Conservation (phyloP, 1,140 invertebrate genomes). For the Aphaenogaster ashmeadi region DNA sequence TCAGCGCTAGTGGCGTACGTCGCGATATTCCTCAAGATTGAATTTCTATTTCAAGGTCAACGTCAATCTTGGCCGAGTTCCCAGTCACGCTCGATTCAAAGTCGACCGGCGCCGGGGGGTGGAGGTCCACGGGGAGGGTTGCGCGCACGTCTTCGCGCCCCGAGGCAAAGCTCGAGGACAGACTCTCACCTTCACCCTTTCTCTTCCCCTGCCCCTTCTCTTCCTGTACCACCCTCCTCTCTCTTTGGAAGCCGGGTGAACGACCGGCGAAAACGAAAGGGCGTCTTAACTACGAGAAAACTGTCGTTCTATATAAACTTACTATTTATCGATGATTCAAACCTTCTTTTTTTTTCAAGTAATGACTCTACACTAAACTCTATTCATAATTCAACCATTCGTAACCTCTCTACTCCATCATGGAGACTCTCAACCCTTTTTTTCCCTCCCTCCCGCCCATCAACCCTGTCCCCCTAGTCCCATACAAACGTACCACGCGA, state of each 20-base stretch:
- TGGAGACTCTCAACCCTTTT: slow-evolving; percentile 35
- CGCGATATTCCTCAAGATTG: slow-evolving; percentile 34
- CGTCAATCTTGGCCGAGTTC: slow-evolving; percentile 41
- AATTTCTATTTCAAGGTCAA: slow-evolving; percentile 32
- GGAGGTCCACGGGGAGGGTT: slow-evolving; percentile 17
- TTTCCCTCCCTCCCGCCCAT: background rate
- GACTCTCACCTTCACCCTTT: slow-evolving; percentile 16
- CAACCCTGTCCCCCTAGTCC: slow-evolving; percentile 8
- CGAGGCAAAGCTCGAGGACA: slow-evolving; percentile 69
- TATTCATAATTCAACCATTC: slow-evolving; percentile 87
- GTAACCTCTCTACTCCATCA: slow-evolving; percentile 80
- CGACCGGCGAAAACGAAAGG: slow-evolving; percentile 67
- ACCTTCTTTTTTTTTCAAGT: slow-evolving; percentile 68
- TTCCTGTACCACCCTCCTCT: background rate
- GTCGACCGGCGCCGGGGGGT: slow-evolving; percentile 27
- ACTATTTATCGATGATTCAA: slow-evolving; percentile 77
- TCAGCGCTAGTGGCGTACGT: background rate
- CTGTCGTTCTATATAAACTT: slow-evolving; percentile 71
- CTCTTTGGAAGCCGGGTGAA: slow-evolving; percentile 70
- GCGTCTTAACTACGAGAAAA: slow-evolving; percentile 74
- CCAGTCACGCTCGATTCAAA: slow-evolving; percentile 31
- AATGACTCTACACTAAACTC: slow-evolving; percentile 85
- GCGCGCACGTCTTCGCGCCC: slow-evolving; percentile 12
- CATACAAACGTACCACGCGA: slow-evolving; percentile 64
- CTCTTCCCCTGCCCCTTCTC: too few species aligned